Evolutionary conservation across 2,113 vertebrate species (phyloP), one percentile per base, ranked within the genome.

Genomic region (Halcyon senegalensis): DNA sequence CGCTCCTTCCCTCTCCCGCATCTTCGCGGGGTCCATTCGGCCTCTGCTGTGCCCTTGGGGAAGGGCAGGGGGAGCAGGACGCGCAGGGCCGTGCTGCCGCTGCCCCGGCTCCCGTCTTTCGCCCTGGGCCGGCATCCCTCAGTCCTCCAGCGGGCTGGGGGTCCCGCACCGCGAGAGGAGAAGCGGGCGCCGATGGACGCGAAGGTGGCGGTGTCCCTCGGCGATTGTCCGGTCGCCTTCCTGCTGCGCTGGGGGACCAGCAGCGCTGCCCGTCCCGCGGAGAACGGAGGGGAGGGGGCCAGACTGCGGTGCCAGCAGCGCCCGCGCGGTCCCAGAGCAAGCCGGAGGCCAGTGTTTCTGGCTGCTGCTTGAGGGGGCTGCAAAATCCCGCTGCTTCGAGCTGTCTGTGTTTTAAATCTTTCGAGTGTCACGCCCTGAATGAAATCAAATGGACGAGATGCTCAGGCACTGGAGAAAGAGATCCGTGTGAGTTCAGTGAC

Each of bases 41-140:
- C 39, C 39, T 46, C 51, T 16, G 62, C 67, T 25, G 20, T 72
- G 93, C 68, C 93, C 93, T 91, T 95, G 77, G 73, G 63, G 84
- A 91, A 96, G 88, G 93, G 63, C 91, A 39, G 80, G 84, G 63
- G 62, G 41, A 64, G 14, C 33, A 76, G 70, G 73, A 53, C 53
- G 28, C 41, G 30, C 50, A 8, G 56, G 77, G 83, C 89, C 27
- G 41, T 5, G 50, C 33, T 27, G 50, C 50, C 18, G n/a, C 23
- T 39, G 62, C 30, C 17, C 28, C 33, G 53, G 25, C 56, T 56
- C n/a, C 39, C 8, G 44, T 12, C 8, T 44, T 46, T 39, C 20
- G 70, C 64, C 27, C 28, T 9, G 43, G 30, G 43, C 56, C 43
- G 64, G 50, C 23, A 25, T 39, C 78, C 16, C 16, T 25, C 43